Evolutionary conservation across 1,140 invertebrate genomes (phyloP).

Genomic region (Helicoverpa armigera): DNA sequence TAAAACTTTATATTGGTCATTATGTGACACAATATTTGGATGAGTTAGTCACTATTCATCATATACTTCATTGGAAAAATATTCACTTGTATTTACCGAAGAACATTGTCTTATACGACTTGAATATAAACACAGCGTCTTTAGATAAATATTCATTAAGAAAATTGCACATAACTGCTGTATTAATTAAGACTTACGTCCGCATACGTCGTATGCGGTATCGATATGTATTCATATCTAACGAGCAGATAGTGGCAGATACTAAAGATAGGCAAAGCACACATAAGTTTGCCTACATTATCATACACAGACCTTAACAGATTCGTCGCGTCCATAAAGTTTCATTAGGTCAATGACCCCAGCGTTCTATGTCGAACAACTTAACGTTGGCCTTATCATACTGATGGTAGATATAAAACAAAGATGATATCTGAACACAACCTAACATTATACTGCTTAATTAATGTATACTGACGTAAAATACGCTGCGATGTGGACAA

Average conservation of each 20-base stretch:
- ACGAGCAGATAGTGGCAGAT: conserved; percentile 3
- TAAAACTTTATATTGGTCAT: not conserved
- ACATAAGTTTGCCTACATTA: conserved; percentile 13
- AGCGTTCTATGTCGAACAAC: not conserved
- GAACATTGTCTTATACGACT: too few relatives aligned
- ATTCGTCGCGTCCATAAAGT: conserved; percentile 31
- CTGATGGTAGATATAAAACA: conserved; percentile 55
- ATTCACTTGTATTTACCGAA: too few relatives aligned
- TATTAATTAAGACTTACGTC: not conserved
- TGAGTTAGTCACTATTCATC: too few relatives aligned
- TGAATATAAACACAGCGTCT: too few relatives aligned
- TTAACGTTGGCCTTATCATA: conserved; percentile 49
- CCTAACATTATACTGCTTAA: conserved; percentile 58
- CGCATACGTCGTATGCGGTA: not conserved
- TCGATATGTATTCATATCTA: conserved; percentile 25
- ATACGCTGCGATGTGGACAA: conserved; percentile 47
- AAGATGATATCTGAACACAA: conserved; percentile 48
- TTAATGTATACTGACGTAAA: conserved; percentile 56
- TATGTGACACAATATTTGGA: not conserved
- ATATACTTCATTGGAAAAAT: too few relatives aligned
- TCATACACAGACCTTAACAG: conserved; percentile 14
- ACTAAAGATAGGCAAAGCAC: not conserved
- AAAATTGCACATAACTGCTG: conserved; percentile 3
- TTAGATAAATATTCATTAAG: conserved; percentile 8
- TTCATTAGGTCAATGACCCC: conserved; percentile 32